These are phyloP conservation scores for Podilymbus podiceps DNA, from an alignment of 2,113 vertebrate genomes.

Conservation along the genomic window DNA sequence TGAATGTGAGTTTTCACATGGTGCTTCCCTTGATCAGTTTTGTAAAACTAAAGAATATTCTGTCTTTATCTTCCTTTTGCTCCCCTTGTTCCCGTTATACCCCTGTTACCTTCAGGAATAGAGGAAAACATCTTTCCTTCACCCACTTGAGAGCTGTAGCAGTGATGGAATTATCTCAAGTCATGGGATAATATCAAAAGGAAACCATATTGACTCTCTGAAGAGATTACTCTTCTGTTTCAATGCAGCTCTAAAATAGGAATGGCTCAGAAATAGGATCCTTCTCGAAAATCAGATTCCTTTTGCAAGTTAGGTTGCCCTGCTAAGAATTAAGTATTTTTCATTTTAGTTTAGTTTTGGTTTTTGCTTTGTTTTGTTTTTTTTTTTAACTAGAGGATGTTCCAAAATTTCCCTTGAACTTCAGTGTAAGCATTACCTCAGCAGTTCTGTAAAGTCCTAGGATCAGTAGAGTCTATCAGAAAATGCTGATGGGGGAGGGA, in stretches of 20 bases:
- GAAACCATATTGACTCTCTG: not conserved
- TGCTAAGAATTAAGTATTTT: not conserved
- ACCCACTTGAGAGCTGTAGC: not conserved
- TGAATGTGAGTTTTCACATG: fast-evolving
- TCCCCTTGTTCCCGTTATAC: not conserved
- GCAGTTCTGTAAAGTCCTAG: not conserved
- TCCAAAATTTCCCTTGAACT: not conserved
- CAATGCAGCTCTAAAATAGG: not conserved
- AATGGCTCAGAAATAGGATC: not conserved
- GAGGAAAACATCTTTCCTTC: not conserved
- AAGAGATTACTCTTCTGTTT: not conserved
- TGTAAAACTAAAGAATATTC: not conserved
- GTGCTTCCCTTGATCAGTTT: not conserved
- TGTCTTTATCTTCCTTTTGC: not conserved
- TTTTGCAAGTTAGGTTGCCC: not conserved
- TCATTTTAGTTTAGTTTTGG: not conserved
- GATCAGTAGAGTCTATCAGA: not conserved
- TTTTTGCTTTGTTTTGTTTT: not conserved
- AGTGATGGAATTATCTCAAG: not conserved
- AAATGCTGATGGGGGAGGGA: not conserved
- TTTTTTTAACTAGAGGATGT: not conserved
- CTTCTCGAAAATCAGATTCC: not conserved
- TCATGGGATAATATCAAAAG: not conserved
- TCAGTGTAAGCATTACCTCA: not conserved
- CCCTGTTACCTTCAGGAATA: not conserved